Percentiles rank a stretch among this genome's conserved stretches.
Conservation (phyloP, 2,113 vertebrate species). For the Aythya baeri region DNA sequence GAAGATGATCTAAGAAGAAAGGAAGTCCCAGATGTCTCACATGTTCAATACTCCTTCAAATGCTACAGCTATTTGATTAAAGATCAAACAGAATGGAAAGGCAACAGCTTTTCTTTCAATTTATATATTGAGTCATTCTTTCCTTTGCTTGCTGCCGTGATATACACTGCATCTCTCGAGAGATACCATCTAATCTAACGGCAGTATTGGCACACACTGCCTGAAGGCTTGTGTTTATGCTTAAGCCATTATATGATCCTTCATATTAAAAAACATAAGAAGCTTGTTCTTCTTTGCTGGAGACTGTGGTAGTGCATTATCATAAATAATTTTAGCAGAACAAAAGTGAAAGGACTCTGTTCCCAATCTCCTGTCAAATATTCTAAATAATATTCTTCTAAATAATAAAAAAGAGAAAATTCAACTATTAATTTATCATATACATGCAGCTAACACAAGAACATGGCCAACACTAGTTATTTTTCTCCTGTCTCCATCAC, state of each 20-base stretch:
- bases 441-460: background rate
- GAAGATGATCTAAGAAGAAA: background rate
- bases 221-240: background rate
- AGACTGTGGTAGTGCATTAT: accelerated
- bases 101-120: background rate
- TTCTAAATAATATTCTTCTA: background rate
- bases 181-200: background rate
- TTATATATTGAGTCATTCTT: background rate
- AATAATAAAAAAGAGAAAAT: background rate
- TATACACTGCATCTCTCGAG: background rate
- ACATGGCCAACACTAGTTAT: background rate
- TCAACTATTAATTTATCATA: background rate
- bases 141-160: background rate
- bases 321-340: background rate
- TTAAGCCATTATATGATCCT: background rate
- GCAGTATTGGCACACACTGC: background rate
- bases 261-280: background rate
- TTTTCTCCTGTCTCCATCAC: background rate
- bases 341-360: background rate
- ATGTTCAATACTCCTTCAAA: background rate
- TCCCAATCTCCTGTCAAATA: background rate
- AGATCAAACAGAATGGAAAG: conserved; percentile 24
- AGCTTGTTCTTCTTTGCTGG: background rate
- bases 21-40: conserved; percentile 10
- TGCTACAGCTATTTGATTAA: background rate